These are phyloP conservation scores for Ethmia dodecea DNA, from an alignment of 2,888 invertebrate species.

Conservation along the genomic window DNA sequence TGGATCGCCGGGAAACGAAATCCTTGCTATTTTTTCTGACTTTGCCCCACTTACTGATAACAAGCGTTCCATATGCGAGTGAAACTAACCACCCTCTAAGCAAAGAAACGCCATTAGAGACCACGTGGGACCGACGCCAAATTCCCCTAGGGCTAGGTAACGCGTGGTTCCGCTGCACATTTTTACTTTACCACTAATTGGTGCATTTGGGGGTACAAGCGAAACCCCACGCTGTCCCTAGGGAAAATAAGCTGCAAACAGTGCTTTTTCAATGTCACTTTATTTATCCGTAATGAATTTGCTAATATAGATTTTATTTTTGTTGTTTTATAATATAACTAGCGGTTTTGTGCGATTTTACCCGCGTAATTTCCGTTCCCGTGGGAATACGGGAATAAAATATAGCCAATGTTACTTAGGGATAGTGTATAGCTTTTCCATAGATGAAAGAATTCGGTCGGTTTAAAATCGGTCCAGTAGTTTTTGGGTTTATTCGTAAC, in stretches of 20 bases:
- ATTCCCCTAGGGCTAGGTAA: constrained; percentile 51
- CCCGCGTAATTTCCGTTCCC: no score
- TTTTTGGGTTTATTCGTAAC: no score
- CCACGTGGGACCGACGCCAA: constrained; percentile 55
- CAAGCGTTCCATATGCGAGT: constrained; percentile 63
- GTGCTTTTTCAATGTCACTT: constrained; percentile 64
- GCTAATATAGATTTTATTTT: no score
- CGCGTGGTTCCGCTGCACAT: constrained; percentile 71
- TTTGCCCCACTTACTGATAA: constrained; percentile 48
- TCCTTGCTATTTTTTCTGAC: constrained; percentile 8
- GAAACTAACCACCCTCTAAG: constrained; percentile 60
- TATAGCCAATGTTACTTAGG: no score
- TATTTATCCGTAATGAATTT: no score
- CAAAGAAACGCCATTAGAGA: constrained; percentile 69
- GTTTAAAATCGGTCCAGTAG: no score
- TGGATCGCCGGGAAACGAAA: constrained; percentile 7
- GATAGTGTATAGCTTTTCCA: no score
- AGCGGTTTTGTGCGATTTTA: no score
- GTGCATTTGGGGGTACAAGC: constrained; percentile 60
- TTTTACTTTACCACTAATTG: constrained; percentile 76
- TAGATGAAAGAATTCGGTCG: no score
- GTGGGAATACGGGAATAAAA: no score
- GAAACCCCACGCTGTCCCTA: constrained; percentile 49
- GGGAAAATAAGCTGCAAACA: constrained; percentile 46
- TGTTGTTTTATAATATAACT: no score